phyloP scores from a whole-genome alignment of 2,888 invertebrate genomes.

The Macrophya alboannulata region DNA sequence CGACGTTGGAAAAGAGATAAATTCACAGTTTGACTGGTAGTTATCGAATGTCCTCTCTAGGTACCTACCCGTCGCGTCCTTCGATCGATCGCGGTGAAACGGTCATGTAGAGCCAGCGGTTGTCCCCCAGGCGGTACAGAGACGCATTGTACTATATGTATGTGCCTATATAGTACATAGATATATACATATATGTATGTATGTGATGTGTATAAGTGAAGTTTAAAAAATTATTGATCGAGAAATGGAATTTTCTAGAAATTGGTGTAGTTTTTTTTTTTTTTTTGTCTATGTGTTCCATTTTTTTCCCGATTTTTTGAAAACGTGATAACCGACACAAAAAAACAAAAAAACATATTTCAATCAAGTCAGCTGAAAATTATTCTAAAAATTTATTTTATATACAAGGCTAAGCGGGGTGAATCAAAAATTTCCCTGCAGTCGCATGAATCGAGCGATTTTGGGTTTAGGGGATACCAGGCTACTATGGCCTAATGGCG shows the following conservation, averaged over 20 bases:
- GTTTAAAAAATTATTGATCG: background rate
- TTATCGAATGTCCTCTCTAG: constrained; percentile 4
- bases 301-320: no score
- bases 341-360: background rate
- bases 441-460: constrained; percentile 1
- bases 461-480: constrained; percentile 8
- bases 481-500: constrained; percentile 17
- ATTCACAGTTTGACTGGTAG: constrained; percentile 6
- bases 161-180: background rate
- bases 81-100: constrained; percentile 34
- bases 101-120: constrained; percentile 40
- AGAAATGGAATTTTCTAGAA: background rate
- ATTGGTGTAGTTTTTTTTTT: background rate
- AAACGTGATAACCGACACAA: no score
- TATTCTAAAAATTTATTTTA: no score
- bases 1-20: constrained; percentile 3
- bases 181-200: background rate
- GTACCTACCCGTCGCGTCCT: constrained; percentile 6
- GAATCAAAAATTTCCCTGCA: constrained; percentile 1
- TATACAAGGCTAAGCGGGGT: background rate
- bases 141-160: constrained; percentile 4
- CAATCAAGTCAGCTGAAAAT: no score
- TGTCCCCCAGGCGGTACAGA: constrained; percentile 5
- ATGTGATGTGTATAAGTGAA: background rate
- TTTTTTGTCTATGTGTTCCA: background rate